Evolutionary conservation across 1,140 invertebrate genomes (phyloP), one percentile per base, ranked within the genome.

Genomic region (Stenopsyche tienmushanensis): DNA sequence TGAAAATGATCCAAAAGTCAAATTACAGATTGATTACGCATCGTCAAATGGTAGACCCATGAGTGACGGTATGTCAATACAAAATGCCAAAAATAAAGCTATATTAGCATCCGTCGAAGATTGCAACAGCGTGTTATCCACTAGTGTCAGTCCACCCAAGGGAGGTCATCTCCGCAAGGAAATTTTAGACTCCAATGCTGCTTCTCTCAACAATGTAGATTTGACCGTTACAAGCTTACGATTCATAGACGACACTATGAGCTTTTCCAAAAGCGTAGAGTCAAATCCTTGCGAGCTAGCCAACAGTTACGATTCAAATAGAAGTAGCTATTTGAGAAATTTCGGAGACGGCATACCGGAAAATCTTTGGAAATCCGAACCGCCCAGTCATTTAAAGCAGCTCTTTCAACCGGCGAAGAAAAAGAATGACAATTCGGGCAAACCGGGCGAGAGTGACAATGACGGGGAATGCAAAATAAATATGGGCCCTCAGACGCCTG

Each of bases 191-290:
- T 67, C 62, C 17, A 67, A 67, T 41, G 54, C 62, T 10, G 65
- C 62, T 24, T 52, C 73, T 15, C 72, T 84, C 54, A 82, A 84
- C 65, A 84, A 84, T 65, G 82, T 82, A 7, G 83, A 84, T 73
- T 77, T 83, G n/a, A 84, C 84, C 21, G 80, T 85, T 29, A 83
- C 83, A 44, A 84, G 83, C 15, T 72, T 85, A 2, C 84, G 83
- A 69, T 85, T 82, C 62, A 85, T 85, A 62, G 83, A 85, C 66
- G 83, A 85, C 67, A 81, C 78, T 0, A 64, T 80, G 24, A 81
- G 80, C 70, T 80, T 75, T 65, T 79, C 78, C 29, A 81, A 81
- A 66, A 81, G 78, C 62, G 72, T 80, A 49, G 80, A 81, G 69
- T 80, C 78, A 0, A 73, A 76, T 39, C 78, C 79, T 57, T 77